Percentiles rank a stretch among this genome's conserved stretches.
Evolutionary conservation across 2,797 vertebrate species (phyloP).

Genomic region (Oryzias sinensis): DNA sequence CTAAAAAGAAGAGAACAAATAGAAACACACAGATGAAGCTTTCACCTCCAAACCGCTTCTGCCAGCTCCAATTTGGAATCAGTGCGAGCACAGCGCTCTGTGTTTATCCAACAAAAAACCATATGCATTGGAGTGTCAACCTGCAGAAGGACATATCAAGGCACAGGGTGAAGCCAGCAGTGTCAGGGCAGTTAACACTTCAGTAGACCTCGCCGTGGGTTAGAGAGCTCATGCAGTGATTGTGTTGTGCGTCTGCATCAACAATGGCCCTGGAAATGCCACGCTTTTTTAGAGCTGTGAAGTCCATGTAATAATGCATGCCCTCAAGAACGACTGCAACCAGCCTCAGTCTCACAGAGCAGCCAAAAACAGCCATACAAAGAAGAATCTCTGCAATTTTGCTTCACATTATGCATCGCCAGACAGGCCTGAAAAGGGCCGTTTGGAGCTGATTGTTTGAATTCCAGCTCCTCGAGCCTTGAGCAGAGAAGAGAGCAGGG

Average conservation of each 20-base stretch:
- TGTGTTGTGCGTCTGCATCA: constrained; percentile 60
- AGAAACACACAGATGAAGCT: constrained; percentile 34
- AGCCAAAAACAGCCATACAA: constrained; percentile 12
- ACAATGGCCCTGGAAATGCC: constrained; percentile 9
- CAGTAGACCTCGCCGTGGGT: constrained; percentile 53
- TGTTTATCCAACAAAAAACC: constrained; percentile 75
- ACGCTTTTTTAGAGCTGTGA: constrained; percentile 1
- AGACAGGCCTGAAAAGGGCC: background rate
- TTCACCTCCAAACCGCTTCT: constrained; percentile 55
- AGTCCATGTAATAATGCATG: constrained; percentile 6
- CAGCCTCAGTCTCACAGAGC: constrained; percentile 8
- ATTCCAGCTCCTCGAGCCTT: constrained; percentile 50
- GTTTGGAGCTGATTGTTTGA: constrained; percentile 50
- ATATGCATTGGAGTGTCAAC: constrained; percentile 53
- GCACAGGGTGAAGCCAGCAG: constrained; percentile 29
- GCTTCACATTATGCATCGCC: constrained; percentile 2
- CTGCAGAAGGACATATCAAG: constrained; percentile 55
- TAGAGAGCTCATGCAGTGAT: constrained; percentile 43
- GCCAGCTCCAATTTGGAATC: constrained; percentile 70
- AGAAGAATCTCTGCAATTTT: constrained; percentile 1
- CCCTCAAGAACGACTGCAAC: constrained; percentile 7
- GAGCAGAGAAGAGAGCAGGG: constrained; percentile 44
- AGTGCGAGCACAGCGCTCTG: constrained; percentile 54
- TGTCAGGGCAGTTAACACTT: constrained; percentile 71
- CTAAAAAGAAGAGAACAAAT: constrained; percentile 13